Evolutionary conservation across 1,140 invertebrate genomes (phyloP).

Genomic region (Drosophila kikkawai): DNA sequence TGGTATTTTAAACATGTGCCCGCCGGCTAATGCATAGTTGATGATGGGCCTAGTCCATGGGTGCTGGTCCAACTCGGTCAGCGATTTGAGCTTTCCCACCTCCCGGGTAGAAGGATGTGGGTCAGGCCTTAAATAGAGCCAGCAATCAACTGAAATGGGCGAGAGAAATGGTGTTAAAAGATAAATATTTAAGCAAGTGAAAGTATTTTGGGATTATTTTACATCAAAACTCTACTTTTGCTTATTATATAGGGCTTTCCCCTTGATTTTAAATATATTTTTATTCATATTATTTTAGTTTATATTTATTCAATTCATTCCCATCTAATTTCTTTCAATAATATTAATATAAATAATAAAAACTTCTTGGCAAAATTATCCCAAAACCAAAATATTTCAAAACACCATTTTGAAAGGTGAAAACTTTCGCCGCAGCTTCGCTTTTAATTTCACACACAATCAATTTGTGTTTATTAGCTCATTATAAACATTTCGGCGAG

Average conservation of each 20-base stretch:
- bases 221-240: no score
- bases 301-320: no score
- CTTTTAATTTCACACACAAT: constrained; percentile 69
- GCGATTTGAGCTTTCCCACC: constrained; percentile 22
- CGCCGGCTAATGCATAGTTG: constrained; percentile 78
- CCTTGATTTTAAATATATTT: no score
- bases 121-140: constrained; percentile 11
- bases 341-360: background rate
- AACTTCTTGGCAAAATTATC: background rate
- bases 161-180: background rate
- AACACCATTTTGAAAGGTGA: constrained; percentile 15
- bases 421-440: constrained; percentile 31
- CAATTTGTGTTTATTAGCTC: constrained; percentile 72
- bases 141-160: constrained; percentile 10
- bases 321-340: background rate
- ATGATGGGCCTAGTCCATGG: constrained; percentile 58
- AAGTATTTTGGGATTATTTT: background rate
- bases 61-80: constrained; percentile 67
- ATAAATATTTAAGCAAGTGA: background rate
- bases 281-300: no score
- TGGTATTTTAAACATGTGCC: constrained; percentile 78
- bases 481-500: constrained; percentile 67
- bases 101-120: background rate
- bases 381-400: constrained; percentile 1
- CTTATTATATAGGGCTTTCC: background rate